Evolutionary conservation across 1,140 invertebrate species (phyloP).

Genomic region (Aphaenogaster rudis): DNA sequence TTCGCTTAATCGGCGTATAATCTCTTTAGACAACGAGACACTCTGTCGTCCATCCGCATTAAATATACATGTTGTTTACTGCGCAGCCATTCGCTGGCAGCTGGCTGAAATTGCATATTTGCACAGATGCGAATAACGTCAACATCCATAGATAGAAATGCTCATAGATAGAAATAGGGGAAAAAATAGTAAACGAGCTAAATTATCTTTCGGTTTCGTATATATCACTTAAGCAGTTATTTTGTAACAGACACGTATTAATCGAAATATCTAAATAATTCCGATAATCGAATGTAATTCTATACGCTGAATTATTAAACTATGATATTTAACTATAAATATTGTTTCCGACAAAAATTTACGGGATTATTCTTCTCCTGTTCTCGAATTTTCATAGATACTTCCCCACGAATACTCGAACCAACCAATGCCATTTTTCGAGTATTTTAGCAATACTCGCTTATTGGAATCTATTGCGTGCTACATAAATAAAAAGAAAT

Average conservation of each 20-base stretch:
- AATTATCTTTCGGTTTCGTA: not conserved
- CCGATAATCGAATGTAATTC: not conserved
- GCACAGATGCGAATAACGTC: constrained; percentile 16
- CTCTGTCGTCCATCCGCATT: constrained; percentile 12
- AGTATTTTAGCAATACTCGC: not conserved
- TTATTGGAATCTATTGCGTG: not conserved
- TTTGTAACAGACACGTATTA: not conserved
- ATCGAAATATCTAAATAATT: not conserved
- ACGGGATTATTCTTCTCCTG: not conserved
- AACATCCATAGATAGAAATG: not conserved
- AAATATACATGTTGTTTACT: constrained; percentile 37
- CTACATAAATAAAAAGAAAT: not conserved
- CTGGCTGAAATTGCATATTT: constrained; percentile 25
- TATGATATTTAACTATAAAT: not conserved
- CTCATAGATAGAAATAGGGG: not conserved
- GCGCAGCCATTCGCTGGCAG: not conserved
- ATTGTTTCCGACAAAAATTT: not conserved
- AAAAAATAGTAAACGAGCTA: not conserved
- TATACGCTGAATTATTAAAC: not conserved
- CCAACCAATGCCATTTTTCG: not conserved
- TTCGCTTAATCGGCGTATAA: constrained; percentile 50
- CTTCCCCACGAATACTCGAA: not conserved
- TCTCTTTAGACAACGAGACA: constrained; percentile 29
- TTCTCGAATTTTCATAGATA: not conserved
- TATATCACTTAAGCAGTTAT: not conserved